Base-by-base conservation (phyloP, 2,888 invertebrate species). In the Caenorhabditis wallacei region DNA sequence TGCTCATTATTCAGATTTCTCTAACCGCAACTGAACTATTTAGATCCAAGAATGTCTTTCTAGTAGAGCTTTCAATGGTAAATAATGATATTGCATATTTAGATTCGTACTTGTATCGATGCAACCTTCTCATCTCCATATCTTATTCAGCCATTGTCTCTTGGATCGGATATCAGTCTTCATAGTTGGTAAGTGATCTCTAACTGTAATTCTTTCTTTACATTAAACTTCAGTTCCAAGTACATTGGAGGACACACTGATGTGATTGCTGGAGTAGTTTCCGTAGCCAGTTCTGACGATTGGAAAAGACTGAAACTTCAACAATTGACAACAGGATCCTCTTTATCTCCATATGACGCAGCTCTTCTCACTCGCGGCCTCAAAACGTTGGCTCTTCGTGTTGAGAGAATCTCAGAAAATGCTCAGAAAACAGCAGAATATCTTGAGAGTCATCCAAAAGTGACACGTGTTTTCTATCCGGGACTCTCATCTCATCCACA, bases 221-320 rank as follows among this genome's bases (percentile, higher is more conserved):
- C n/a, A n/a, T n/a, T n/a, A n/a, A n/a, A n/a, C 13, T 51, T 22
- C 72, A 92, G 92, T 68, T 92, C 93, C 10, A 93, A 93, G 82
- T 93, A 92, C 86, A 88, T 93, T 74, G 92, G 92, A n/a, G 93
- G 93, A 3, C 93, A 93, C 86, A 90, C 91, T 59, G 93, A 93
- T 80, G 84, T 93, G n/a, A 90, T 92, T 11, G 93, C 90, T 2
- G 93, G 93, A n/a, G 85, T 85, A 51, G 87, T 87, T 10, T 87
- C 87, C 2, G 35, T 82, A 1, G 56, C 69, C 4, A 35, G 57
- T 11, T 74, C 83, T 51, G 54, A 82, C 13, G 71, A 85, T 30
- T 89, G 88, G 88, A 76, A 87, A 71, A 22, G 63, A 2, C 64
- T 89, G 68, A 89, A 89, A 68, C 26, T 78, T 10, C 87, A 87